Conservation (phyloP, 2,888 invertebrate species). For the Conomelus anceps region DNA sequence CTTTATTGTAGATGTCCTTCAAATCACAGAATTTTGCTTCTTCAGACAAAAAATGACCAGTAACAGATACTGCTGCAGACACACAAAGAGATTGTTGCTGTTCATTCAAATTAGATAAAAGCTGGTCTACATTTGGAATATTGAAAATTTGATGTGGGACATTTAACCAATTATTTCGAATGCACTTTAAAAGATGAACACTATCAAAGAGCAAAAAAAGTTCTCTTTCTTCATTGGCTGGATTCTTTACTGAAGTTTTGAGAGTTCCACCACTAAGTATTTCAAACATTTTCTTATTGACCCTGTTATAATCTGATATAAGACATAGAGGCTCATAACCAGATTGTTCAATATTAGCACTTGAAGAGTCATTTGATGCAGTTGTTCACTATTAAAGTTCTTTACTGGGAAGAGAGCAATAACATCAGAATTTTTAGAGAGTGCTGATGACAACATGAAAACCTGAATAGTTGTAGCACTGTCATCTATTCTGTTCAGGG, state of each 20-base stretch:
- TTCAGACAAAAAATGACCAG: no score
- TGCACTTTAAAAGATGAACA: slow-evolving; percentile 13
- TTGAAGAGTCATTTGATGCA: neutral
- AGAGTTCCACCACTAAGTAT: slow-evolving; percentile 1
- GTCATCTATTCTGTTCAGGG: no score
- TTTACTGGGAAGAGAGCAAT: neutral
- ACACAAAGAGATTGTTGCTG: no score
- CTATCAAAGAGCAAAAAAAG: slow-evolving; percentile 14
- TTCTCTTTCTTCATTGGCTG: neutral
- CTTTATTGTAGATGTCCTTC: slow-evolving; percentile 4
- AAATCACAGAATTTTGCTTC: no score
- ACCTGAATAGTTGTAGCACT: no score
- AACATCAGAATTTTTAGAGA: neutral
- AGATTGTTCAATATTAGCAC: neutral
- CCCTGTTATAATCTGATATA: slow-evolving; percentile 13
- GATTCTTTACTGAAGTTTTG: neutral
- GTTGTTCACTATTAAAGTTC: neutral
- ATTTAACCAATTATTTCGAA: slow-evolving; percentile 18
- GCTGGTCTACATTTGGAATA: no score
- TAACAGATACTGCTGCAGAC: no score
- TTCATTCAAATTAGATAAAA: no score
- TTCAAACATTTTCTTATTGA: slow-evolving; percentile 17
- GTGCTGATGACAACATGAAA: neutral
- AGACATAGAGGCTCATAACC: neutral
- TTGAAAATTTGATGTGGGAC: no score